Base-by-base conservation (phyloP, 2,113 vertebrate genomes). In the Crotalus helleri region DNA sequence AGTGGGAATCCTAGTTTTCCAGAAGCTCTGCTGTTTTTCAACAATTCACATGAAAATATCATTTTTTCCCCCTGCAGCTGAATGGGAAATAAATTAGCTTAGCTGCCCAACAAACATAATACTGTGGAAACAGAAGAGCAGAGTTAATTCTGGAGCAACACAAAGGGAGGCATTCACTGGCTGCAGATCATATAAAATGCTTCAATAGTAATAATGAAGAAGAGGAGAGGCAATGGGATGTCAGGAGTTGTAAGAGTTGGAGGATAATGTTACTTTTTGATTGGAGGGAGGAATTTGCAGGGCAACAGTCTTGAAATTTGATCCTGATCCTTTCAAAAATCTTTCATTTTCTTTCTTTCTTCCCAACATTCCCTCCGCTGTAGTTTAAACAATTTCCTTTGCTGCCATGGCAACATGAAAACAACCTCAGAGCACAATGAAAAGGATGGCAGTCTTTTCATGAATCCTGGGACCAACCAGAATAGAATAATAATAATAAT, bases 401-500 rank as follows among this genome's bases (percentile, higher is more conserved):
- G 96, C 95, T 95, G n/a, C 93, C 93, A 95, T 85, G 95, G 95
- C 95, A 97, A 97, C 94, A 39, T 2, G 93, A 87, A 97, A 98
- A 97, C 96, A 97, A 95, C 74, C 90, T 92, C 93, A 49, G 12
- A 64, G 81, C 92, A 95, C 95, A 96, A 4, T 21, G 11, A 94
- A 49, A n/a, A 95, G 89, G 74, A 91, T 87, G 85, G 94, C 39
- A 61, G 87, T 15, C 87, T 85, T 85, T 92, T 95, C 88, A 91
- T 54, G 87, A 58, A 92, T 91, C 94, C 46, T 39, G 49, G 91
- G 90, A 85, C 96, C 95, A 96, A 95, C 92, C 23, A 26, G 91
- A 92, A 89, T 46, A 26, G 33, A 91, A 90, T 85, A 51, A 51
- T 51, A 51, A 9, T 51, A 51, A 9, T 51, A 51, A 51, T 51